phyloP scores from a whole-genome alignment of 2,888 invertebrate genomes.

The Zygothrica quintamaculata region DNA sequence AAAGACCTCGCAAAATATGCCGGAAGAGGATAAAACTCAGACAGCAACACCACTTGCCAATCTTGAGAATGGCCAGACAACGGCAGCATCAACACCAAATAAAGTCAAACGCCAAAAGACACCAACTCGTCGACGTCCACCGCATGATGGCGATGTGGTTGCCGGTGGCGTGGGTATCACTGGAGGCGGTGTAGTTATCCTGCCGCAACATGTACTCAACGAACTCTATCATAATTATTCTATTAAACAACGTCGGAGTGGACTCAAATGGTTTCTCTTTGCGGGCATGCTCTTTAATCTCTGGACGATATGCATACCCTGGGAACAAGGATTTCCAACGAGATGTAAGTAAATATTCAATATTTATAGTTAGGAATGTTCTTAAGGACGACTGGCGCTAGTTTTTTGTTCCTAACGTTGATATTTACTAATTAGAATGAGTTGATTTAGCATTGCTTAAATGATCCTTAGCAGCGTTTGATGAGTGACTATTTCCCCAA shows the following conservation, averaged over 20 bases:
- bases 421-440: too few species aligned
- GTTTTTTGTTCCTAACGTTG: too few species aligned
- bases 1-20: slow-evolving; percentile 55
- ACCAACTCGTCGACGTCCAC: slow-evolving; percentile 53
- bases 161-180: slow-evolving; percentile 65
- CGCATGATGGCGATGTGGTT: slow-evolving; percentile 59
- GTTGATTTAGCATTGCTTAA: too few species aligned
- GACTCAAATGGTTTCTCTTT: slow-evolving; percentile 89
- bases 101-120: slow-evolving; percentile 57
- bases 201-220: slow-evolving; percentile 87
- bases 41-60: slow-evolving; percentile 21
- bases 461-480: neutral
- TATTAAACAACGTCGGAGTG: slow-evolving; percentile 89
- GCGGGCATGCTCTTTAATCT: slow-evolving; percentile 88
- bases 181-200: slow-evolving; percentile 76
- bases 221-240: slow-evolving; percentile 90
- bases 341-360: slow-evolving; percentile 80
- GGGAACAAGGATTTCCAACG: slow-evolving; percentile 84
- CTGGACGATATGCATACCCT: slow-evolving; percentile 87
- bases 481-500: too few species aligned
- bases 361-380: too few species aligned
- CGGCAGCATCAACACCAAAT: slow-evolving; percentile 52
- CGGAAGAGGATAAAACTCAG: slow-evolving; percentile 56
- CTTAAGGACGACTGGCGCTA: too few species aligned
- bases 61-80: slow-evolving; percentile 69